These are phyloP conservation scores for Drosophila repletoides DNA, from an alignment of 1,140 invertebrate genomes.

Conservation along the genomic window DNA sequence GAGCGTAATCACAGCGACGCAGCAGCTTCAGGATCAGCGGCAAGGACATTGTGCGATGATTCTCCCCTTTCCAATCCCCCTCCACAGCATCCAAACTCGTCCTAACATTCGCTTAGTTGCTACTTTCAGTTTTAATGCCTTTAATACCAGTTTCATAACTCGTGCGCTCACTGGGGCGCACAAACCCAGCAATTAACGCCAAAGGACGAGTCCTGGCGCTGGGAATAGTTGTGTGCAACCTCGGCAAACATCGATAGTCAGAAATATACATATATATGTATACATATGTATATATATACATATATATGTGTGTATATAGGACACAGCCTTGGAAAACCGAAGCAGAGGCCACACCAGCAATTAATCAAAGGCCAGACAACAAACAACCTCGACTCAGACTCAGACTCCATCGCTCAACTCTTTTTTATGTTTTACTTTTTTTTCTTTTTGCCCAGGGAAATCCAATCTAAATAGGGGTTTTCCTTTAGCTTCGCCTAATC, in stretches of 20 bases:
- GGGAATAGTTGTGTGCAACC: conserved; percentile 16
- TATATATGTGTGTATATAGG: too few relatives aligned
- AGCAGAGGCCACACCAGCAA: conserved; percentile 16
- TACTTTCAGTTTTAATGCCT: conserved; percentile 54
- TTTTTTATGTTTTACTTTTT: conserved; percentile 25
- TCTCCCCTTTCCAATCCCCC: conserved; percentile 24
- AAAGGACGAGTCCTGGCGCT: not conserved
- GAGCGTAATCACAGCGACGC: conserved; percentile 72
- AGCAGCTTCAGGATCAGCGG: conserved; percentile 19
- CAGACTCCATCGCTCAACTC: conserved; percentile 48
- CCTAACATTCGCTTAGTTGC: conserved; percentile 62
- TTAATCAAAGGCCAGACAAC: conserved; percentile 42
- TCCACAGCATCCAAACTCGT: too few relatives aligned
- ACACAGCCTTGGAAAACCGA: conserved; percentile 25
- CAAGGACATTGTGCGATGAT: conserved; percentile 48
- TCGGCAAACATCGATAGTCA: conserved; percentile 19
- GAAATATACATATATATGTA: too few relatives aligned
- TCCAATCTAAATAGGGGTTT: conserved; percentile 45
- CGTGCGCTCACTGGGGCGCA: conserved; percentile 69
- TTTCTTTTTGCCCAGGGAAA: conserved; percentile 16
- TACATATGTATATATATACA: too few relatives aligned
- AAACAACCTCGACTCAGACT: conserved; percentile 13
- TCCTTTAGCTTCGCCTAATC: conserved; percentile 57
- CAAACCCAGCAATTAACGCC: conserved; percentile 70
- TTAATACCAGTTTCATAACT: conserved; percentile 77